Evolutionary conservation across 1,140 invertebrate genomes (phyloP), one percentile per base, ranked within the genome.

Genomic region (Drosophila leontia): DNA sequence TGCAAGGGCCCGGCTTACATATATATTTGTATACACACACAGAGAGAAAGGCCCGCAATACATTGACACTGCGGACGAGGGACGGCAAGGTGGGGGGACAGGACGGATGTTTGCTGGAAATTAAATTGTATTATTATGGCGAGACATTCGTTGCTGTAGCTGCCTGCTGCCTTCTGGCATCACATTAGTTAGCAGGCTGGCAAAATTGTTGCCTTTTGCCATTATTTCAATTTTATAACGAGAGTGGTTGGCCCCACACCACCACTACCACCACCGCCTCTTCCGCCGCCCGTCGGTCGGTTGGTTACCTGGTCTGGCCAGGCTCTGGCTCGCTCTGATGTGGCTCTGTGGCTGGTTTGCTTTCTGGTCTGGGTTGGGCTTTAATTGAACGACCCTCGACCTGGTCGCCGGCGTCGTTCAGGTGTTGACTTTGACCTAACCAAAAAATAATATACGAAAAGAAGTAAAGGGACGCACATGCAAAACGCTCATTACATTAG

Each of bases 81-180:
- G 48, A 26, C 19, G 45, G 23, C 5, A 29, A 41, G n/a, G 41
- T 17, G 23, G 51, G 26, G 32, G 48, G 32, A 34, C 48, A 67
- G 61, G 62, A 84, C 84, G 84, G 81, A 88, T 90, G 84, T 88
- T 90, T 90, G 81, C 85, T 90, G 84, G 85, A 90, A 90, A 90
- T 90, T 90, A 90, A 90, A 90, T 90, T 90, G 85, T 85, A 90
- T 90, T 90, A 85, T 91, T 90, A 90, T 90, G 82, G 85, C 85
- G 85, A 85, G 81, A 85, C 81, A 90, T 87, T 87, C 83, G 83
- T 86, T 78, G 79, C 75, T 76, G 75, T 75, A 65, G 62, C 65
- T 75, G 67, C 53, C 74, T 63, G 69, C 69, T 82, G 65, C 53
- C 57, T 63, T 61, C 70, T 75, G 74, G 81, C 81, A 82, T 75